phyloP scores from a whole-genome alignment of 2,797 vertebrate species.

The Steatocranus sp. region DNA sequence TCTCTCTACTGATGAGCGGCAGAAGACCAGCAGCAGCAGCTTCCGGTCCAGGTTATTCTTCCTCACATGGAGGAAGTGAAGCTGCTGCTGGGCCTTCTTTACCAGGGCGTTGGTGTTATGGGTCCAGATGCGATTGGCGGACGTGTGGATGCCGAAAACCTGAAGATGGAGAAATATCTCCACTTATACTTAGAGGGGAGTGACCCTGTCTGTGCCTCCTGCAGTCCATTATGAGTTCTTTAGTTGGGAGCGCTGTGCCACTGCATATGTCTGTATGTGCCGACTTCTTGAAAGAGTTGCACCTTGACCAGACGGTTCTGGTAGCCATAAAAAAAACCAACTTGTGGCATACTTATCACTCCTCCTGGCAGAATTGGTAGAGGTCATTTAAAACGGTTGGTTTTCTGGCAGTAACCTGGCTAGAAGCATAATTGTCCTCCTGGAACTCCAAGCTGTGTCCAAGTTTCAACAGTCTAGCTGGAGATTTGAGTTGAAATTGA shows the following conservation, averaged over 20 bases:
- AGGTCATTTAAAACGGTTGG: neutral
- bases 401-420: neutral
- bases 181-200: neutral
- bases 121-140: neutral
- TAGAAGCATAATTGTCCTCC: neutral
- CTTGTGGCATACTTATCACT: neutral
- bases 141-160: neutral
- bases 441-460: neutral
- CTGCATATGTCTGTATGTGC: neutral
- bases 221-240: neutral
- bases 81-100: neutral
- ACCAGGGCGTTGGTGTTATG: neutral
- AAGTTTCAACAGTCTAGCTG: neutral
- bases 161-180: neutral
- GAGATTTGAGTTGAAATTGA: neutral
- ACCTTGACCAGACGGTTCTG: neutral
- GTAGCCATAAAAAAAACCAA: neutral
- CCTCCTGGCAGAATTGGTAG: neutral
- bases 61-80: neutral
- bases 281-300: neutral
- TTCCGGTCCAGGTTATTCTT: neutral
- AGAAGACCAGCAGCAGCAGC: neutral
- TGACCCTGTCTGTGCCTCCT: neutral
- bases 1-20: neutral
- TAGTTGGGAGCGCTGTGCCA: neutral